Evolutionary conservation across 2,888 invertebrate genomes (phyloP).

Genomic region (Sinhomidia bicolor): DNA sequence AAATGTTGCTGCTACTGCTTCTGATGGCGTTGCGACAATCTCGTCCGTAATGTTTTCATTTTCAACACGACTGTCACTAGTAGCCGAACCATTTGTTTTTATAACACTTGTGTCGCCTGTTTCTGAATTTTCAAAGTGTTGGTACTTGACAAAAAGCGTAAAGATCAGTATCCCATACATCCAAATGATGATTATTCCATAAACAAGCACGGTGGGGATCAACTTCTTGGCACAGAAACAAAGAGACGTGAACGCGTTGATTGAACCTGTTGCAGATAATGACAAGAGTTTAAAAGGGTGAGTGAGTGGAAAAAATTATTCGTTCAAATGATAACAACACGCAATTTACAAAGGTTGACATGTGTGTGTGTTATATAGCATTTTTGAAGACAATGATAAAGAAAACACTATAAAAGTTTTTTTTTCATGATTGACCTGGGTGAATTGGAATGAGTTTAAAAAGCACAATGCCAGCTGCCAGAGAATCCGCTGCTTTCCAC

Average conservation of each 20-base stretch:
- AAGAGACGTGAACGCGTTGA: conserved; percentile 71
- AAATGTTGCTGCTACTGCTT: no score
- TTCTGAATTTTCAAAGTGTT: conserved; percentile 38
- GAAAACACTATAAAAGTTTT: background rate
- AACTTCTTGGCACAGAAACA: conserved; percentile 72
- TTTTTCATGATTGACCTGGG: conserved; percentile 57
- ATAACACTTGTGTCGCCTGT: conserved; percentile 20
- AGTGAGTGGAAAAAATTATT: conserved; percentile 13
- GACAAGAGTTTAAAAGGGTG: conserved; percentile 38
- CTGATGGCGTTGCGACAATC: no score
- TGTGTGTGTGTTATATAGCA: background rate
- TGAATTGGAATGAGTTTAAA: conserved; percentile 66
- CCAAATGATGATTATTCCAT: conserved; percentile 65
- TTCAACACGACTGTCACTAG: conserved; percentile 61
- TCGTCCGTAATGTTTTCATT: conserved; percentile 51
- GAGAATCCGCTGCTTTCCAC: conserved; percentile 61
- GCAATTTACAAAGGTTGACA: conserved; percentile 60
- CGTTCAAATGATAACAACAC: conserved; percentile 4
- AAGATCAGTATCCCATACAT: conserved; percentile 62
- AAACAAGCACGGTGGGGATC: conserved; percentile 59
- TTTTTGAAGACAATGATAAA: background rate
- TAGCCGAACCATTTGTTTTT: conserved; percentile 58
- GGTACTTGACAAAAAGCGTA: conserved; percentile 66
- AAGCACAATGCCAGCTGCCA: conserved; percentile 58
- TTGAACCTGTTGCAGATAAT: conserved; percentile 65